Conservation (phyloP, 2,797 vertebrate species). For the Miichthys miiuy region DNA sequence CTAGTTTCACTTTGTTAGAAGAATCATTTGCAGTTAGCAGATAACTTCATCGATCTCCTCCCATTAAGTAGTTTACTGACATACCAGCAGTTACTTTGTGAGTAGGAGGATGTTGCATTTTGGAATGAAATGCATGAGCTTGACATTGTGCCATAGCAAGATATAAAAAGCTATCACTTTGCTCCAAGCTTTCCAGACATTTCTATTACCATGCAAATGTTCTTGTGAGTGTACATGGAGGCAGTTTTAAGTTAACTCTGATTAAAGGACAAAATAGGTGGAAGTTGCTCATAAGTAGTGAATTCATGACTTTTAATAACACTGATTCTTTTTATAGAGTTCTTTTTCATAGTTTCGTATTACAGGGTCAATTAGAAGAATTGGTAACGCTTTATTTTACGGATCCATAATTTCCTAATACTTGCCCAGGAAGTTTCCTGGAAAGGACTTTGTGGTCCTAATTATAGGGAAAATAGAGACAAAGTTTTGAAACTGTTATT, state of each 20-base stretch:
- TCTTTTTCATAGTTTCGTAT: not conserved
- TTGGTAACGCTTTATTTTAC: not conserved
- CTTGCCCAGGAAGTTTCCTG: not conserved
- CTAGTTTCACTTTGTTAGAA: slow-evolving; percentile 38
- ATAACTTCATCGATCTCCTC: slow-evolving; percentile 44
- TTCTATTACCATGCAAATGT: slow-evolving; percentile 72
- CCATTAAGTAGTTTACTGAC: slow-evolving; percentile 48
- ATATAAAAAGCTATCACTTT: slow-evolving; percentile 57
- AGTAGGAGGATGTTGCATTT: slow-evolving; percentile 61
- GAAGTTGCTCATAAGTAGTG: slow-evolving; percentile 61
- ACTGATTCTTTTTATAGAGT: not conserved
- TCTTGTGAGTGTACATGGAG: slow-evolving; percentile 45
- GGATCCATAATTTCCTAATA: not conserved
- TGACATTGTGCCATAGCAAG: slow-evolving; percentile 49
- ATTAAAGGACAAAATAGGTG: slow-evolving; percentile 48
- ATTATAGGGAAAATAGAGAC: not conserved
- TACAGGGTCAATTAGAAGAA: not conserved
- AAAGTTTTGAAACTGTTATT: not conserved
- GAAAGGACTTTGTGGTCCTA: not conserved
- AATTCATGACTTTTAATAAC: slow-evolving; percentile 37
- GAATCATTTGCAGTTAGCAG: slow-evolving; percentile 37
- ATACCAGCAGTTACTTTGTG: slow-evolving; percentile 49
- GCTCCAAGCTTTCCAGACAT: slow-evolving; percentile 70
- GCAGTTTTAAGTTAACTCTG: slow-evolving; percentile 64
- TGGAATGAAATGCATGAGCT: slow-evolving; percentile 54